A percentile compares a stretch with the other conserved stretches of the same genome.
Evolutionary conservation across 2,113 vertebrate genomes (phyloP).

Genomic region (Dipodomys ordii): DNA sequence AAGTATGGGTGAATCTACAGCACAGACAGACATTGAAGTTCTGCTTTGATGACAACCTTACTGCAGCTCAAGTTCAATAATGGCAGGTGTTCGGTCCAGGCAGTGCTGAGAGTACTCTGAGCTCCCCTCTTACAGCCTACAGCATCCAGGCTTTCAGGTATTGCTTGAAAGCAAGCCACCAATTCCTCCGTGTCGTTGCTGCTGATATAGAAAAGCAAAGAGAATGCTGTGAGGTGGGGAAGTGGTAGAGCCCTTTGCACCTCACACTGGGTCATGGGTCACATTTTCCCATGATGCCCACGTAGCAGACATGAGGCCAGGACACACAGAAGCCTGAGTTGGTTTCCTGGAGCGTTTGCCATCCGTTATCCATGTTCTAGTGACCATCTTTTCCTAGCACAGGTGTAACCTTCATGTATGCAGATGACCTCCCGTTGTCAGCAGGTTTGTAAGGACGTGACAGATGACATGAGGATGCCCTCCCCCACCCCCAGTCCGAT

Average conservation of each 20-base stretch:
- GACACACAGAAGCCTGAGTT: not conserved
- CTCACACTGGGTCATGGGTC: too few species aligned
- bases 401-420: not conserved
- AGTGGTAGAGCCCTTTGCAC: too few species aligned
- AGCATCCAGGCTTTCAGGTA: too few species aligned
- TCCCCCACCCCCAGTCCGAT: not conserved
- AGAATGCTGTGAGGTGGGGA: too few species aligned
- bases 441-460: not conserved
- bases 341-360: not conserved
- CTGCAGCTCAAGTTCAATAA: not conserved
- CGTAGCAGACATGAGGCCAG: not conserved
- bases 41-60: not conserved
- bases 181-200: too few species aligned
- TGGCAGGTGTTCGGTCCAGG: too few species aligned
- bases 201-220: too few species aligned
- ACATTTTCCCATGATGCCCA: not conserved
- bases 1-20: not conserved
- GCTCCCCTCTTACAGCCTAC: too few species aligned
- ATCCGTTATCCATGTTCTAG: not conserved
- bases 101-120: too few species aligned
- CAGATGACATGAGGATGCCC: not conserved
- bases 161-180: too few species aligned
- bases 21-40: not conserved
- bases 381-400: not conserved
- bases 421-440: not conserved